A percentile compares a stretch with the other conserved stretches of the same genome.
phyloP scores from a whole-genome alignment of 2,888 invertebrate genomes.

The Drosophila antonietae region DNA sequence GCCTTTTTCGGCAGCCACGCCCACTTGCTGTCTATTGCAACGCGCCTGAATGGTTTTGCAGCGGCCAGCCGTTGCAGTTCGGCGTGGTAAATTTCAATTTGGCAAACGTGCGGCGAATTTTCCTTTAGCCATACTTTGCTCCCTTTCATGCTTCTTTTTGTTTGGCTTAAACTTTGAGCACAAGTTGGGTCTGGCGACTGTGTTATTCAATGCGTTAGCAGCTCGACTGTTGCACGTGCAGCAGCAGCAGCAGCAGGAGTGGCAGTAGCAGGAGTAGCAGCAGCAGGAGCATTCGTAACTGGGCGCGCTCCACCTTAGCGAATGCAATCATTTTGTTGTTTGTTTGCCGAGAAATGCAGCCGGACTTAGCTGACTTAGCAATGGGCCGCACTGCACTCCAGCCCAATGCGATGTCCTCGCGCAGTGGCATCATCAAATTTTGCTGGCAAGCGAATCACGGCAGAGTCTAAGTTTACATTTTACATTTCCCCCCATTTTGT shows the following conservation, averaged over 20 bases:
- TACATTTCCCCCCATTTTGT: conserved; percentile 2
- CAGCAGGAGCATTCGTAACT: not conserved
- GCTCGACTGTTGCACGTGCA: conserved; percentile 44
- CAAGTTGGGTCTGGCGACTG: conserved; percentile 33
- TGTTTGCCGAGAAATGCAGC: conserved; percentile 24
- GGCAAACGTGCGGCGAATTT: conserved; percentile 64
- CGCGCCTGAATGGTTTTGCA: conserved; percentile 42
- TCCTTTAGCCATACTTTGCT: conserved; percentile 8
- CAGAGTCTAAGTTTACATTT: conserved; percentile 18
- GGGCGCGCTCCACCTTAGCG: conserved; percentile 18
- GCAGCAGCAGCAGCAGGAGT: not conserved
- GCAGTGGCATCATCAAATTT: conserved; percentile 57
- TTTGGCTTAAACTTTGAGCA: conserved; percentile 28
- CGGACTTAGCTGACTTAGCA: conserved; percentile 20
- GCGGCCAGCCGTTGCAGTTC: conserved; percentile 44
- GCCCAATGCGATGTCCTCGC: conserved; percentile 12
- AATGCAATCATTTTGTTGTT: conserved; percentile 37
- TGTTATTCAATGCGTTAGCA: conserved; percentile 51
- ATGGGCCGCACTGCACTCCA: not conserved
- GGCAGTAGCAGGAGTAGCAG: not conserved
- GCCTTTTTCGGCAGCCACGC: conserved; percentile 25
- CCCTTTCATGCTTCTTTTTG: not conserved
- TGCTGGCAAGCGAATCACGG: conserved; percentile 43
- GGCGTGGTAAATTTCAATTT: conserved; percentile 65
- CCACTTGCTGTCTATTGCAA: conserved; percentile 37